Evolutionary conservation across 1,140 invertebrate species (phyloP).

Genomic region (Teleogryllus occipitalis): DNA sequence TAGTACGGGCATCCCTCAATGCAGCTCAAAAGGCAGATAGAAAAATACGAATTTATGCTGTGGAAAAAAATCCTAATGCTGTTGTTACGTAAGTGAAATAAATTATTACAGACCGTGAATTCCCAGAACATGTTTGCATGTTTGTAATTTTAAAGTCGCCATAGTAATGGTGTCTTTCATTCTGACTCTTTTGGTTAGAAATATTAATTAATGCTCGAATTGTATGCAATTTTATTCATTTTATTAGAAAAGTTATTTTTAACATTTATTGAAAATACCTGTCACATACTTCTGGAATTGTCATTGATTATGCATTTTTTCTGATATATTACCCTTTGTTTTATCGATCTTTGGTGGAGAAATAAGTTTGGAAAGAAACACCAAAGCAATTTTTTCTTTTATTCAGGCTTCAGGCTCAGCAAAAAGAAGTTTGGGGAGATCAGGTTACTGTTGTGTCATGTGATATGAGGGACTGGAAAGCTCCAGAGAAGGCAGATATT

Average conservation of each 20-base stretch:
- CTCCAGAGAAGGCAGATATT: constrained; percentile 82
- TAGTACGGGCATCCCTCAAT: constrained; percentile 75
- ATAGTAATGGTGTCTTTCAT: too few relatives aligned
- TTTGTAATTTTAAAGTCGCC: too few relatives aligned
- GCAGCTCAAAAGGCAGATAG: constrained; percentile 60
- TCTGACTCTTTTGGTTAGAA: too few relatives aligned
- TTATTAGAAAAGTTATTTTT: too few relatives aligned
- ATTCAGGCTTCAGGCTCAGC: constrained; percentile 58
- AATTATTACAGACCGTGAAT: background rate
- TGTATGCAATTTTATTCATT: too few relatives aligned
- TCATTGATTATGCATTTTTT: too few relatives aligned
- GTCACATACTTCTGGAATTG: too few relatives aligned
- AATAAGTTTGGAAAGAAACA: too few relatives aligned
- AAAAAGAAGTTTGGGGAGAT: constrained; percentile 73
- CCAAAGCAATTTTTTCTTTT: constrained; percentile 16
- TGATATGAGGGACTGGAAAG: constrained; percentile 85
- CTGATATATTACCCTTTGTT: background rate
- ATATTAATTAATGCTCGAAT: too few relatives aligned
- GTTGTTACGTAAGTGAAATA: constrained; percentile 60
- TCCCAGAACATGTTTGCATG: too few relatives aligned
- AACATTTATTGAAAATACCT: too few relatives aligned
- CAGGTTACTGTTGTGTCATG: constrained; percentile 64
- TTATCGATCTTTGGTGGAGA: background rate
- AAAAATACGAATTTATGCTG: constrained; percentile 75
- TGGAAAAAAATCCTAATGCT: constrained; percentile 98